Evolutionary conservation across 2,888 invertebrate genomes (phyloP).

Genomic region (Stenodera caucasica): DNA sequence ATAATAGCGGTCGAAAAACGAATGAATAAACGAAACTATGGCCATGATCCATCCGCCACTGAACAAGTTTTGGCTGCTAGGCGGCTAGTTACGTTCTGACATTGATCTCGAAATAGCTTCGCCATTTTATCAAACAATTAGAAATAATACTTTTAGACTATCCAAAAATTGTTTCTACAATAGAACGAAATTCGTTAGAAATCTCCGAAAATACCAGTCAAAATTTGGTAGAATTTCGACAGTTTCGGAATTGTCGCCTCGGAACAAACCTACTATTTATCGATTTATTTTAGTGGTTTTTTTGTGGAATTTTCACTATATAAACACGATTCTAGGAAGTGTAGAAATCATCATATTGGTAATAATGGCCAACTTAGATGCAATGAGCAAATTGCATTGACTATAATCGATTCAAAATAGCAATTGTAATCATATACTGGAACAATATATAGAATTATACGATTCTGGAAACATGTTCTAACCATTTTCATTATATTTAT

Average conservation of each 20-base stretch:
- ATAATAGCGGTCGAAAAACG: not conserved
- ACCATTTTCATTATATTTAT: not conserved
- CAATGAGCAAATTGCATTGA: not conserved
- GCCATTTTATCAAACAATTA: not conserved
- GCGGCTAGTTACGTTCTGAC: not conserved
- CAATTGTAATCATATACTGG: not conserved
- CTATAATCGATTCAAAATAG: constrained; percentile 2
- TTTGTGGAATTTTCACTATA: too few species aligned
- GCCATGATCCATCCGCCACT: constrained; percentile 3
- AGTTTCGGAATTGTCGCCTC: too few species aligned
- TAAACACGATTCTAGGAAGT: not conserved
- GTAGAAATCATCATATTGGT: not conserved
- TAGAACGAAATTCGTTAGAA: too few species aligned
- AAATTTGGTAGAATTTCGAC: too few species aligned
- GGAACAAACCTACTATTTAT: too few species aligned
- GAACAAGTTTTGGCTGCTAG: not conserved
- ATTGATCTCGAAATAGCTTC: constrained; percentile 3
- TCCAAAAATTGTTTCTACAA: too few species aligned
- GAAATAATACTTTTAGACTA: too few species aligned
- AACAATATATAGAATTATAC: constrained; percentile 5
- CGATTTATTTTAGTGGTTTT: too few species aligned
- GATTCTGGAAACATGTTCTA: not conserved
- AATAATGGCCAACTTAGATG: not conserved
- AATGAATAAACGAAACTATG: not conserved
- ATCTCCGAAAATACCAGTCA: too few species aligned